Conservation (phyloP, 2,113 vertebrate genomes). For the Rousettus leschenaultii region DNA sequence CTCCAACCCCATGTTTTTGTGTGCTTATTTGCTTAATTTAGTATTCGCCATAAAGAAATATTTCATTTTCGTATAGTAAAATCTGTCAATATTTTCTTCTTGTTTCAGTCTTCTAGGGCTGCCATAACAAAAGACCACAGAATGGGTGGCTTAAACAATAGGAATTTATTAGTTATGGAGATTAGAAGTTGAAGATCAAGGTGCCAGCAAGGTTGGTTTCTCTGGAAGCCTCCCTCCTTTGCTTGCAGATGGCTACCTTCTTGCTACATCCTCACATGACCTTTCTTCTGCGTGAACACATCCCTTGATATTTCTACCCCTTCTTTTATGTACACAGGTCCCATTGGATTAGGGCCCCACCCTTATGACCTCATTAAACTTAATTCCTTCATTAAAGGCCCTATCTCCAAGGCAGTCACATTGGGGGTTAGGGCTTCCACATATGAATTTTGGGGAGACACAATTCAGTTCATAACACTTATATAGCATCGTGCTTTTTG, state of each 20-base stretch:
- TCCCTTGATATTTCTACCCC: not conserved
- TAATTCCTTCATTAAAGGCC: not conserved
- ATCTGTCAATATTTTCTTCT: not conserved
- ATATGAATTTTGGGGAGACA: not conserved
- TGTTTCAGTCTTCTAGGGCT: not conserved
- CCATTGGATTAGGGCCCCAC: not conserved
- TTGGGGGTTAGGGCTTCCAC: not conserved
- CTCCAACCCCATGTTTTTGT: not conserved
- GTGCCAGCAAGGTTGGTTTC: not conserved
- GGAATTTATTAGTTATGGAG: not conserved
- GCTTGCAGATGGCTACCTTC: not conserved
- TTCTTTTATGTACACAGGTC: not conserved
- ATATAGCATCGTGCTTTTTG: not conserved
- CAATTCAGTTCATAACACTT: not conserved
- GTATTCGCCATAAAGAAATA: not conserved
- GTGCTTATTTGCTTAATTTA: not conserved
- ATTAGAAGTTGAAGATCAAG: not conserved
- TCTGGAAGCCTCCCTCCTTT: not conserved
- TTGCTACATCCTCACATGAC: not conserved
- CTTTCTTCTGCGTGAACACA: not conserved
- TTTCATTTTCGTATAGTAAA: not conserved
- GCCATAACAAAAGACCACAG: not conserved
- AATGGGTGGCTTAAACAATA: not conserved
- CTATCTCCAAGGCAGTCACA: not conserved
- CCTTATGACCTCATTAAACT: not conserved